Evolutionary conservation across 2,888 invertebrate genomes (phyloP).

Genomic region (Biston betularia): DNA sequence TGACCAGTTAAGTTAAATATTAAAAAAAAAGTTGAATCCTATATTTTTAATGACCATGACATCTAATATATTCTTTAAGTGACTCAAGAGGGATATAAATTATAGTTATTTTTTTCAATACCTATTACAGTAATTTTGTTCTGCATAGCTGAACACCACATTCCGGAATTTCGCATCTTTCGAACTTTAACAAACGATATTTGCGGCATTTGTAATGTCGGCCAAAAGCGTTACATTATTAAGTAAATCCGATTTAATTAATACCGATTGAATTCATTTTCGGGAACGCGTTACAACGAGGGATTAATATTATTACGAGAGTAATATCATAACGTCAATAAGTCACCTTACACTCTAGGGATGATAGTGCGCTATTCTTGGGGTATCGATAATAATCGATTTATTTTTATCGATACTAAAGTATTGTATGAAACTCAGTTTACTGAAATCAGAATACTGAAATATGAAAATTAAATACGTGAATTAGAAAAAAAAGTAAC

Average conservation of each 20-base stretch:
- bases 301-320: conserved; percentile 62
- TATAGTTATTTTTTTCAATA: background rate
- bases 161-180: background rate
- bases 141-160: background rate
- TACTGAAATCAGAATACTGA: too few species aligned
- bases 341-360: conserved; percentile 36
- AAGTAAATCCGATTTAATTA: conserved; percentile 29
- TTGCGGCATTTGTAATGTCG: background rate
- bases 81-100: background rate
- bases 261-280: conserved; percentile 31
- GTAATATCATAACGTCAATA: conserved; percentile 52
- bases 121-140: background rate
- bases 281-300: conserved; percentile 33
- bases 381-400: conserved; percentile 16
- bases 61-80: too few species aligned
- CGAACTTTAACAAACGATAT: background rate
- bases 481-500: background rate
- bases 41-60: too few species aligned
- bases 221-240: conserved; percentile 9
- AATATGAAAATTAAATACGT: background rate
- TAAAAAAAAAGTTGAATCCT: too few species aligned
- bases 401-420: background rate
- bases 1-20: too few species aligned
- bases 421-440: too few species aligned
- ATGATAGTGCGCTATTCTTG: conserved; percentile 2